Percentiles rank a stretch among this genome's conserved stretches.
Conservation (phyloP, 2,888 invertebrate species). For the Trachelus stipa region DNA sequence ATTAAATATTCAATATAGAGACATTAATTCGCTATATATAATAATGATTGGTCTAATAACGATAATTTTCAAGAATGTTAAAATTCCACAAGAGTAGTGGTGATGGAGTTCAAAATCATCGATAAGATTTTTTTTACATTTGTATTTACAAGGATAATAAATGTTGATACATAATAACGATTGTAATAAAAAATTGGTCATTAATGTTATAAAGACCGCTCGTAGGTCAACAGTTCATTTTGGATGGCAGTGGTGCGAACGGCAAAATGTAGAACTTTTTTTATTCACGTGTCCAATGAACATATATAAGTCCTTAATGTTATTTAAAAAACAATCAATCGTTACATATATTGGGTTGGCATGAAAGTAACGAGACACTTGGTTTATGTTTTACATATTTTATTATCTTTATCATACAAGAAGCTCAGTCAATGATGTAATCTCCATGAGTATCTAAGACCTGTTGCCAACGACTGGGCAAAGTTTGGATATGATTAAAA, state of each 20-base stretch:
- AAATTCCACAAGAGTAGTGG: background rate
- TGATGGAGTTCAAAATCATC: background rate
- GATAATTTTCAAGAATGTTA: background rate
- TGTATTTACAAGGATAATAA: constrained; percentile 52
- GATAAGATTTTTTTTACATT: constrained; percentile 36
- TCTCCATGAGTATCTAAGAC: too few species aligned
- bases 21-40: background rate
- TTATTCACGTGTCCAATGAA: background rate
- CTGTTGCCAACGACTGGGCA: too few species aligned
- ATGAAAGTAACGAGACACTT: too few species aligned
- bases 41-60: background rate
- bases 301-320: background rate
- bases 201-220: constrained; percentile 19
- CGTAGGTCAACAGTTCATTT: background rate
- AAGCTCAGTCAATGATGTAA: too few species aligned
- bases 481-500: too few species aligned
- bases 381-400: too few species aligned
- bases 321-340: background rate
- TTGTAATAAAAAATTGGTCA: constrained; percentile 37
- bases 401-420: too few species aligned
- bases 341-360: background rate
- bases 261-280: background rate
- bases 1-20: constrained; percentile 1
- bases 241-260: background rate
- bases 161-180: constrained; percentile 20